Base-by-base conservation (phyloP, 2,888 invertebrate species). In the Drosophila trichaetosa region DNA sequence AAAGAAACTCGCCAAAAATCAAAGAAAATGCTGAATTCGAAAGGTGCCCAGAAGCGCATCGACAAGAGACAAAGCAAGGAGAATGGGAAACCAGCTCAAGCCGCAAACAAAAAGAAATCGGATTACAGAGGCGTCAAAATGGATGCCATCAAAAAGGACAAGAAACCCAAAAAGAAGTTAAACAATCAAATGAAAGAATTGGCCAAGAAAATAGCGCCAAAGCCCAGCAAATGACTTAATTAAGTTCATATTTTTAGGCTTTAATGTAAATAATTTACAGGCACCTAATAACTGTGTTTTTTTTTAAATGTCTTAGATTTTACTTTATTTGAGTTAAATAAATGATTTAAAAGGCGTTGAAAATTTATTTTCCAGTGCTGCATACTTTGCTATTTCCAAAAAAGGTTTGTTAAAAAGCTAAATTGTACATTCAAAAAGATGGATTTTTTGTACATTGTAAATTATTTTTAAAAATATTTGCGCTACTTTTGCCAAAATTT, bases 181-280 rank as follows among this genome's bases (percentile, higher is more conserved):
- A 90, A 88, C n/a, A 82, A 73, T 38, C 79, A 88, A 57, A 76
- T 91, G 76, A 81, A 83, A 24, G 78, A 84, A 8, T 65, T 93
- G 66, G 93, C 92, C 5, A 92, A 90, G 62, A 93, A 93, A 84
- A 92, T 93, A 67, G 93, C 93, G 2, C 93, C 93, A 11, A 84
- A 83, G 34, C 29, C 33, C 4, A 80, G 67, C 36, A 83, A 67
- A 16, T 87, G 38, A 73, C 16, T 40, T 60, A 13, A 34, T n/a
- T 53, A 13, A 40, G 40, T 59, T 64, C 29, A 54, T 56, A 38
- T 27, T 3, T 67, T 18, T 51, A 59, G 27, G 33, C 33, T 42
- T 66, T 36, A 11, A 46, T 80, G 77, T 80, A 76, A 52, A 80
- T 80, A 76, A 62, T 62, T 62, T 60, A 51, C 27, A 42, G 49